Percentiles rank a stretch among this genome's conserved stretches.
These are phyloP conservation scores for Nudaria mundana DNA, from an alignment of 2,888 invertebrate species.

Conservation along the genomic window DNA sequence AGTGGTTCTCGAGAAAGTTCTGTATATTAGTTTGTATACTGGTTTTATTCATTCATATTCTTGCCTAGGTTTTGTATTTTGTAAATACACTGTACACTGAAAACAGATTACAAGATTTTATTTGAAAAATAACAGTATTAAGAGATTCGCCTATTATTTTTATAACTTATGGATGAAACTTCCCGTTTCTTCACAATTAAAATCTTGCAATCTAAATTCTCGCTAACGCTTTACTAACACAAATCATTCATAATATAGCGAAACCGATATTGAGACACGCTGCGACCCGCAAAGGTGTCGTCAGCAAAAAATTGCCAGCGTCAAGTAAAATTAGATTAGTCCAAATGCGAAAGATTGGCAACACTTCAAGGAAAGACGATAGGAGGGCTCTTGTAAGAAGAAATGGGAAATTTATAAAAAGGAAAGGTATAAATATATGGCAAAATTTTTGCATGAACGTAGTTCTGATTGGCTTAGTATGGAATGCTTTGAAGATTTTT, in stretches of 20 bases:
- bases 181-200: too few species aligned
- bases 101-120: slow-evolving; percentile 4
- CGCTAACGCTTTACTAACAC: slow-evolving; percentile 29
- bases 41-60: neutral
- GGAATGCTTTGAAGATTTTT: slow-evolving; percentile 1
- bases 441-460: slow-evolving; percentile 20
- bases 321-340: slow-evolving; percentile 27
- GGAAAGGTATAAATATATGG: slow-evolving; percentile 58
- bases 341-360: slow-evolving; percentile 39
- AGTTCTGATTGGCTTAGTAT: slow-evolving; percentile 13
- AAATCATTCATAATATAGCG: slow-evolving; percentile 23
- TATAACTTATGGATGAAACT: too few species aligned
- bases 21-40: too few species aligned
- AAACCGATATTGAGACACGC: slow-evolving; percentile 18
- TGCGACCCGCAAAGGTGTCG: slow-evolving; percentile 21
- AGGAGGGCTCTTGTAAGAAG: slow-evolving; percentile 59
- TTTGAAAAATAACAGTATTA: too few species aligned
- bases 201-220: slow-evolving; percentile 13
- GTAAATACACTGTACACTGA: slow-evolving; percentile 4
- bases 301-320: slow-evolving; percentile 34
- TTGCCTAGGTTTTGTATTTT: slow-evolving; percentile 1
- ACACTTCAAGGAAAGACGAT: slow-evolving; percentile 49
- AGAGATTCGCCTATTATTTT: too few species aligned
- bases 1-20: too few species aligned
- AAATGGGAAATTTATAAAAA: slow-evolving; percentile 57